Percentiles rank a stretch among this genome's conserved stretches.
phyloP scores from a whole-genome alignment of 2,113 vertebrate species.

The Anser cygnoides region DNA sequence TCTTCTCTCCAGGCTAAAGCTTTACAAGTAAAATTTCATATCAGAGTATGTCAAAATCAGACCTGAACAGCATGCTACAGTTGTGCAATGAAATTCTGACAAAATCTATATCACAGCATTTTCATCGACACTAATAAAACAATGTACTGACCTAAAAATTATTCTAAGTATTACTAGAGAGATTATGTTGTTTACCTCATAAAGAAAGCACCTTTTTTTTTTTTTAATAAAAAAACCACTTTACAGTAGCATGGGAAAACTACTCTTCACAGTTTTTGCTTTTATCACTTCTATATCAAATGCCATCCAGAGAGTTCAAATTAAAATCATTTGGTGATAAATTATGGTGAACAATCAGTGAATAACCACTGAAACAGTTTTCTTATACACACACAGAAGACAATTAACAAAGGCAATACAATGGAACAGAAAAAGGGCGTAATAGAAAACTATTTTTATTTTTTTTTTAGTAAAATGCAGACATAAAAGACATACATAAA shows the following conservation, averaged over 20 bases:
- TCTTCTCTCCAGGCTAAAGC: too few relatives aligned
- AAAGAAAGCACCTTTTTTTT: background rate
- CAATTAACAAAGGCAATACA: background rate
- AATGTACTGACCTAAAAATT: background rate
- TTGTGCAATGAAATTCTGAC: background rate
- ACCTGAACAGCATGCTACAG: background rate
- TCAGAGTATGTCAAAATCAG: too few relatives aligned
- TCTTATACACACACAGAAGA: background rate
- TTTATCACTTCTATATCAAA: background rate
- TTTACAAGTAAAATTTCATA: too few relatives aligned
- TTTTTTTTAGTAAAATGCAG: background rate
- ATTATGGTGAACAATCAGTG: background rate
- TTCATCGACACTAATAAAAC: background rate
- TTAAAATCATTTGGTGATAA: background rate
- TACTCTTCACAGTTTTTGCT: background rate
- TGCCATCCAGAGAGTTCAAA: background rate
- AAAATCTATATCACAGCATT: background rate
- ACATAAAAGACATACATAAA: background rate
- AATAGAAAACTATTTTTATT: background rate
- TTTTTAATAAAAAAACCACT: background rate
- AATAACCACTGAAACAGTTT: background rate
- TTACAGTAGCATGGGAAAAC: background rate
- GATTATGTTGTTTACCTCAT: background rate
- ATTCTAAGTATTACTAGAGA: background rate
- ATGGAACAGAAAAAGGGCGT: background rate